A percentile compares a stretch with the other conserved stretches of the same genome.
Evolutionary conservation across 2,797 vertebrate genomes (phyloP).

Genomic region (Pangasius sanitwongsei): DNA sequence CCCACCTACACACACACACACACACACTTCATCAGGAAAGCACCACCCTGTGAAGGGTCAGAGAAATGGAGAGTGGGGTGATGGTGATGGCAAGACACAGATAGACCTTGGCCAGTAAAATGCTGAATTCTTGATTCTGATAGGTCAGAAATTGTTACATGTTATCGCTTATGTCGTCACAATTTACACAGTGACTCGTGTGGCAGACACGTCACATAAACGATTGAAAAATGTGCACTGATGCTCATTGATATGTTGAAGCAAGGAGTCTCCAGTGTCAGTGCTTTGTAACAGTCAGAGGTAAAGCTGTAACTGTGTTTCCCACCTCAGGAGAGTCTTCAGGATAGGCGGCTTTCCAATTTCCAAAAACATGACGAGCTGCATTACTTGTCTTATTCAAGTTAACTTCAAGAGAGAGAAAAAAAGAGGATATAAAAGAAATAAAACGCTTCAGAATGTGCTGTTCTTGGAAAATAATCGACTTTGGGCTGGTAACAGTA

Average conservation of each 20-base stretch:
- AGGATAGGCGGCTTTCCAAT: neutral
- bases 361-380: neutral
- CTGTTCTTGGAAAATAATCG: neutral
- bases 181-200: neutral
- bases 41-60: conserved; percentile 8
- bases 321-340: neutral
- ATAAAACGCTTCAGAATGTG: neutral
- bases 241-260: neutral
- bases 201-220: neutral
- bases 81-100: neutral
- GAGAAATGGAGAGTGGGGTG: neutral
- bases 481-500: neutral
- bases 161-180: neutral
- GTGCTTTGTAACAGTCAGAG: neutral
- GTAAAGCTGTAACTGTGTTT: neutral
- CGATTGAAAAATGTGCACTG: neutral
- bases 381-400: neutral
- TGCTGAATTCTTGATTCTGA: neutral
- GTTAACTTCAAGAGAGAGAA: neutral
- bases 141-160: neutral
- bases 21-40: conserved; percentile 1
- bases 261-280: neutral
- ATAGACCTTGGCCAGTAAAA: neutral
- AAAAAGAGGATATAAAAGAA: no score
- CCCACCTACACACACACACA: neutral